phyloP scores from a whole-genome alignment of 2,797 vertebrate species.

The Lagorchestes hirsutus region DNA sequence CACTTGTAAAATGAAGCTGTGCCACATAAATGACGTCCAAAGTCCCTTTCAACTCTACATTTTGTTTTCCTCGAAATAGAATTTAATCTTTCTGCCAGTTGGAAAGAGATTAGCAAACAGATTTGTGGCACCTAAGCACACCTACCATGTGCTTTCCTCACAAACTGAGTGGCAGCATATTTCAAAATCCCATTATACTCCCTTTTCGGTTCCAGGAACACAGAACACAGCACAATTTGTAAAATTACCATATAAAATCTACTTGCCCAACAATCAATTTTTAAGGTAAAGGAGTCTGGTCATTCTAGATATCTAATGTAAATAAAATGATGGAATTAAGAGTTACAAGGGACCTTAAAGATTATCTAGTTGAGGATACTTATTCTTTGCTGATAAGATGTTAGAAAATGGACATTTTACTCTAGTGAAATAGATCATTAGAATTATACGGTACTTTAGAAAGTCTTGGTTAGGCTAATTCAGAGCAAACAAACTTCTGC shows the following conservation, averaged over 20 bases:
- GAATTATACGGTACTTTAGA: neutral
- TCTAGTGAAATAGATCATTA: neutral
- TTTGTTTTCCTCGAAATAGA: neutral
- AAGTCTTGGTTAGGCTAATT: neutral
- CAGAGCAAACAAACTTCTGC: neutral
- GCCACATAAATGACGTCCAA: neutral
- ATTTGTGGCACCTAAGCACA: neutral
- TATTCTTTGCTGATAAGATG: neutral
- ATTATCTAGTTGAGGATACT: neutral
- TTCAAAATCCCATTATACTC: neutral
- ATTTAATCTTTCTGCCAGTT: neutral
- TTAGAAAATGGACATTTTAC: neutral
- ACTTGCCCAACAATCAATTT: neutral
- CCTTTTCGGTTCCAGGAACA: neutral
- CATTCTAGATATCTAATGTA: neutral
- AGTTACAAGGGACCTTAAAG: neutral
- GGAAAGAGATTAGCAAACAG: neutral
- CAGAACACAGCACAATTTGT: neutral
- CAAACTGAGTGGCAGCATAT: neutral
- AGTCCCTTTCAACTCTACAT: neutral
- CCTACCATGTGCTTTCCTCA: neutral
- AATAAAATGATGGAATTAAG: neutral
- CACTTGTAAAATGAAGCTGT: neutral
- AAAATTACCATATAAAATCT: neutral
- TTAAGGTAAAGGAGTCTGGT: neutral